Percentiles rank a stretch among this genome's conserved stretches.
These are phyloP conservation scores for Drosophila subquinaria DNA, from an alignment of 2,888 invertebrate genomes.

Conservation along the genomic window DNA sequence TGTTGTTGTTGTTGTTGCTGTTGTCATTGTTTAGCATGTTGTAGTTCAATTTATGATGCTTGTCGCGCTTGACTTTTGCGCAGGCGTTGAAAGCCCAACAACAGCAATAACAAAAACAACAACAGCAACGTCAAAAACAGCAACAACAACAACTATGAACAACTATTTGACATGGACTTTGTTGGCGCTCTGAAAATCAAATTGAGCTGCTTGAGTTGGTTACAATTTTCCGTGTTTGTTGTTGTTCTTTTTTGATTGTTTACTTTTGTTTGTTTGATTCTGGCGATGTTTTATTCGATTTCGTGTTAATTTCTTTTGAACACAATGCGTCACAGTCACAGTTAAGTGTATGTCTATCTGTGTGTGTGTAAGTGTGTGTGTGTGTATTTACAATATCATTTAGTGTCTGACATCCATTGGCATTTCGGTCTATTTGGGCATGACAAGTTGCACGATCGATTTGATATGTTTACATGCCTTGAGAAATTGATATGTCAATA, in stretches of 20 bases:
- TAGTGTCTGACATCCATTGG: constrained; percentile 74
- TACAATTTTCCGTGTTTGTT: constrained; percentile 42
- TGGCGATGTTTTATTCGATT: constrained; percentile 61
- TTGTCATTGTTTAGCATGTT: constrained; percentile 74
- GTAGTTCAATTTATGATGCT: constrained; percentile 80
- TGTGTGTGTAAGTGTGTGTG: constrained; percentile 16
- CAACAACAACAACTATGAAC: constrained; percentile 42
- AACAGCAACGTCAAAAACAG: constrained; percentile 53
- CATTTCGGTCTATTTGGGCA: constrained; percentile 70
- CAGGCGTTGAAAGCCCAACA: constrained; percentile 78
- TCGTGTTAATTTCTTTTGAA: constrained; percentile 75
- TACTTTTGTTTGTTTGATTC: constrained; percentile 36
- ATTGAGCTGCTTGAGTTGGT: constrained; percentile 64
- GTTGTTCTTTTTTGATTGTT: constrained; percentile 29
- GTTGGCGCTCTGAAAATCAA: constrained; percentile 62
- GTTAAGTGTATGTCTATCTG: constrained; percentile 26
- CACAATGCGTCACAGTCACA: constrained; percentile 73
- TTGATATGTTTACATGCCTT: constrained; percentile 70
- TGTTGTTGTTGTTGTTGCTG: constrained; percentile 31
- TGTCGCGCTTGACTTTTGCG: constrained; percentile 78
- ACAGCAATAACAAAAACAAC: constrained; percentile 51
- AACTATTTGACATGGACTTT: constrained; percentile 44
- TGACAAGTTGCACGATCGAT: constrained; percentile 79
- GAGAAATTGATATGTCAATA: constrained; percentile 77
- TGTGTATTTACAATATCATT: constrained; percentile 77